A percentile compares a stretch with the other conserved stretches of the same genome.
Conservation (phyloP, 2,888 invertebrate species). For the Trichogramma dendrolimi region DNA sequence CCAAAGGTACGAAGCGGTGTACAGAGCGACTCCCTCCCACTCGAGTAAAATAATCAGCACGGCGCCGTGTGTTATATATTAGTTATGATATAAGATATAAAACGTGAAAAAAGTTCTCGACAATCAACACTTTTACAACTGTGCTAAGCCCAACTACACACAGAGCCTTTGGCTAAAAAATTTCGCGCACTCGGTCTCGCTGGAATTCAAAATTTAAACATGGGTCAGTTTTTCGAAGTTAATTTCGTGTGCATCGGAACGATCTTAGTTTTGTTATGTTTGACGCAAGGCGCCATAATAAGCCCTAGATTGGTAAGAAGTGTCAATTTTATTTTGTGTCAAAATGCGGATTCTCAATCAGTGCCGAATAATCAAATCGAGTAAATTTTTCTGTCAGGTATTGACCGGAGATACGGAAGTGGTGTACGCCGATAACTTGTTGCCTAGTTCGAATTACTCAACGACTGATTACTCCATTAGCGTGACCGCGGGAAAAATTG, state of each 20-base stretch:
- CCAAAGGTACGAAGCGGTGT: slow-evolving; percentile 25
- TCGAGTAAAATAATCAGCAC: slow-evolving; percentile 1
- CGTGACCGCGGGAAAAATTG: neutral
- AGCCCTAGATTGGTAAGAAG: too few relatives aligned
- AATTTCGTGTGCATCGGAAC: too few relatives aligned
- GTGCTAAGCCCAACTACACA: too few relatives aligned
- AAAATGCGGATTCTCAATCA: too few relatives aligned
- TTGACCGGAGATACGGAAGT: slow-evolving; percentile 13
- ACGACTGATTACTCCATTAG: neutral
- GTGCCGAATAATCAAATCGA: too few relatives aligned
- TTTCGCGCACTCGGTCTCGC: too few relatives aligned
- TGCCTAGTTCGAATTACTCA: neutral
- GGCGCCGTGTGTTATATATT: slow-evolving; percentile 38
- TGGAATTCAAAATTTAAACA: too few relatives aligned
- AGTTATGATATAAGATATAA: slow-evolving; percentile 52
- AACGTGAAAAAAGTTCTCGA: slow-evolving; percentile 46
- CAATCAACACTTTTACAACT: slow-evolving; percentile 42
- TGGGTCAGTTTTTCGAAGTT: too few relatives aligned
- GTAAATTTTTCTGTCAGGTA: slow-evolving; percentile 7
- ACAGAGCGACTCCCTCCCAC: slow-evolving; percentile 35
- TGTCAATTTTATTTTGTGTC: too few relatives aligned
- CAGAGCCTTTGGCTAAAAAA: too few relatives aligned
- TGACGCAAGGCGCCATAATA: too few relatives aligned
- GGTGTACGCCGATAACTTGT: neutral
- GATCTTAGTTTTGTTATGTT: too few relatives aligned